Evolutionary conservation across 2,888 invertebrate species (phyloP), one percentile per base, ranked within the genome.

Genomic region (Lordiphosa andalusiaca): DNA sequence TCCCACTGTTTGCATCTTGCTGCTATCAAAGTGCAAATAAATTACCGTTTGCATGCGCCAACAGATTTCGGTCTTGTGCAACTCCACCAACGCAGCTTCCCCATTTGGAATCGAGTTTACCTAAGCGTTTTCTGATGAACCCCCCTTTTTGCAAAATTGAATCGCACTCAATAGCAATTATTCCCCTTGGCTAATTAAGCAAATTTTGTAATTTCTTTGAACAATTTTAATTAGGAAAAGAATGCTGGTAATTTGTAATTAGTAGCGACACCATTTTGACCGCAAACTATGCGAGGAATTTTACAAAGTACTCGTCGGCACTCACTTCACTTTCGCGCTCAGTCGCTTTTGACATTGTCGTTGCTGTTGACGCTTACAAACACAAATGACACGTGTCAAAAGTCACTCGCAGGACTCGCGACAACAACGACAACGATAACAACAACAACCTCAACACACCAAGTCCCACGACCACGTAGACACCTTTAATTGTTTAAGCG

Each of bases 21-120:
- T 75, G 77, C 80, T 74, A 82, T 85, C 86, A 82, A 80, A 82
- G 73, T 63, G 71, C 77, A 76, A 69, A 85, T 85, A 86, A 85
- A 86, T 85, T 80, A 77, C 64, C 59, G 33, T 16, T 41, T 42
- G 53, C 51, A 53, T 41, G 9, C 23, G 46, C 21, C 47, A 44
- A 30, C 33, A 50, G 46, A 50, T 60, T 54, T 60, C 4, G 10
- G 33, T 2, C 50, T 56, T 53, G 21, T 21, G 21, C 9, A 39
- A 19, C 19, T 19, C 19, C 19, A 16, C 19, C 19, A 16, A 16
- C 4, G 2, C n/a, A 6, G 9, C 10, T 25, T 30, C 13, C 12
- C 12, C 19, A 19, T 19, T 19, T 2, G 19, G 3, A 16, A 30
- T 13, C 13, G 13, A 10, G 13, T 30, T 25, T 42, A 72, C 50